These are phyloP conservation scores for Falco peregrinus DNA, from an alignment of 2,797 vertebrate species.

Conservation along the genomic window DNA sequence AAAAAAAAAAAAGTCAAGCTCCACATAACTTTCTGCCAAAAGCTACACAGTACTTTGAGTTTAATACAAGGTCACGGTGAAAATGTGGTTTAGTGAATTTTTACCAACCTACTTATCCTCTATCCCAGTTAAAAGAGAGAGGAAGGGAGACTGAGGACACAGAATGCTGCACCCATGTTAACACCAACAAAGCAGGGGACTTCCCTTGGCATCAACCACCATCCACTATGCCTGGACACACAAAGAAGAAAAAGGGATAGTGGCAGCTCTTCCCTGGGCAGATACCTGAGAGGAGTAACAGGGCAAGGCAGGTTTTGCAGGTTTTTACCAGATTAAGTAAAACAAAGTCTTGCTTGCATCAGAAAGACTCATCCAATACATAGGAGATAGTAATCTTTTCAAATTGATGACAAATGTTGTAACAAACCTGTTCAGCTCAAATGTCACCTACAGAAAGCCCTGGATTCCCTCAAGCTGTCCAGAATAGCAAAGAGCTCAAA, in stretches of 20 bases:
- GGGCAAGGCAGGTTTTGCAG: not conserved
- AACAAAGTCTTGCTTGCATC: not conserved
- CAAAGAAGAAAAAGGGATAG: not conserved
- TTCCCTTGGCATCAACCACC: not conserved
- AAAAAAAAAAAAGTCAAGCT: not conserved
- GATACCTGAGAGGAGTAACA: not conserved
- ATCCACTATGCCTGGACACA: not conserved
- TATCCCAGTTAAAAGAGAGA: not conserved
- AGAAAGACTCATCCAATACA: not conserved
- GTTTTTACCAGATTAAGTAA: no score
- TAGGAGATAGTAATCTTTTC: rapidly evolving
- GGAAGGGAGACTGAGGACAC: not conserved
- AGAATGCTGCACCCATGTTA: not conserved
- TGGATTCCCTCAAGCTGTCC: not conserved
- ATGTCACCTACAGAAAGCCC: not conserved
- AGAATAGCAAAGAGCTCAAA: not conserved
- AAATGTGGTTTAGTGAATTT: not conserved
- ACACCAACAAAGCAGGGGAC: not conserved
- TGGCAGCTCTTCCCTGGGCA: not conserved
- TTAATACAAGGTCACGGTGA: not conserved
- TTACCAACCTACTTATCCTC: not conserved
- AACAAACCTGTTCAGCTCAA: not conserved
- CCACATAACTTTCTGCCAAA: not conserved
- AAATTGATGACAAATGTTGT: not conserved
- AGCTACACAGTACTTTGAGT: not conserved